A percentile compares a stretch with the other conserved stretches of the same genome.
These are phyloP conservation scores for Discoglossus pictus DNA, from an alignment of 2,797 vertebrate species.

Conservation along the genomic window DNA sequence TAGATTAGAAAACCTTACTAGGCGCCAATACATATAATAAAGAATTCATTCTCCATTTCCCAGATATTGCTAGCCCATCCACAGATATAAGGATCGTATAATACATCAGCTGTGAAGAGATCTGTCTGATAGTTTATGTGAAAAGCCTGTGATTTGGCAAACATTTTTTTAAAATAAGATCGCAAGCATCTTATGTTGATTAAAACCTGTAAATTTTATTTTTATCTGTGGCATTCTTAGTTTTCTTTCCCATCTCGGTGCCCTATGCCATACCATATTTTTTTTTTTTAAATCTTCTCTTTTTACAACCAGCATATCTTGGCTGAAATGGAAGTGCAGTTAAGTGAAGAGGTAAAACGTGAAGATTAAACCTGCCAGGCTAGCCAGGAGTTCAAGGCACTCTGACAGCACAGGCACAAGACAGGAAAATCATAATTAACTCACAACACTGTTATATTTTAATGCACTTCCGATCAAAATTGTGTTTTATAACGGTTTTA, in stretches of 20 bases:
- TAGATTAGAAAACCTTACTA: too few relatives aligned
- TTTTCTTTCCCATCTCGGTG: background rate
- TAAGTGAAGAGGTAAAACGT: slow-evolving; percentile 28
- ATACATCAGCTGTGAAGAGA: slow-evolving; percentile 4
- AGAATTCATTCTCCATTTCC: too few relatives aligned
- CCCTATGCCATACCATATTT: slow-evolving; percentile 18
- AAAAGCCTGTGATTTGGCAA: slow-evolving; percentile 30
- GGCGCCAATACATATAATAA: too few relatives aligned
- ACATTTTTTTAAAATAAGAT: slow-evolving; percentile 42
- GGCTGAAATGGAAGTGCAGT: slow-evolving; percentile 34
- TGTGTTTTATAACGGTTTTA: too few relatives aligned
- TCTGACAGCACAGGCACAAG: background rate
- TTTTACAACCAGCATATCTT: slow-evolving; percentile 40
- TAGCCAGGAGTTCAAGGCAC: background rate
- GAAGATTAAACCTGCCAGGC: slow-evolving; percentile 18
- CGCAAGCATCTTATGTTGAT: slow-evolving; percentile 31
- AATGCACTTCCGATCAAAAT: background rate
- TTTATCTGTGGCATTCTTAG: slow-evolving; percentile 20
- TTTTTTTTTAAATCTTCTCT: slow-evolving; percentile 34
- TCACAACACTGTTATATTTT: slow-evolving; percentile 1
- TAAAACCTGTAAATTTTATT: slow-evolving; percentile 43
- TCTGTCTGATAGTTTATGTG: slow-evolving; percentile 18
- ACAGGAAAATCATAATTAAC: background rate
- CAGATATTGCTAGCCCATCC: too few relatives aligned
- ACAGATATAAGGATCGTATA: too few relatives aligned